Base-by-base conservation (phyloP, 2,888 invertebrate genomes). In the Erannis defoliaria region DNA sequence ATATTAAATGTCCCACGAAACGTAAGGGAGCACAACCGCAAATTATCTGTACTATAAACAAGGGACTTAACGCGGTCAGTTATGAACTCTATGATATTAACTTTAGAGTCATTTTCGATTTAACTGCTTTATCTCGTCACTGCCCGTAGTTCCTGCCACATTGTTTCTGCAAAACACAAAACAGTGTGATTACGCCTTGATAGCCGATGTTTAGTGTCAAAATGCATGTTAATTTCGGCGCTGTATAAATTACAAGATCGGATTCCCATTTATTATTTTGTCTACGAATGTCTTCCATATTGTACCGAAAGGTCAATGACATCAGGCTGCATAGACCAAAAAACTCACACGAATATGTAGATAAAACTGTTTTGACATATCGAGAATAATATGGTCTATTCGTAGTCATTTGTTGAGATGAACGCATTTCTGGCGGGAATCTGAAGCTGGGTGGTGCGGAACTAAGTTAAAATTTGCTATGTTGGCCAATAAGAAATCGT, bases 121-220 rank as follows among this genome's bases (percentile, higher is more conserved):
- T 12, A 18, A 6, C 4, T 16, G 35, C 16, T 6, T 48, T 43
- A 57, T 66, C 67, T 66, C 73, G 77, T 42, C 56, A 74, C 74
- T 67, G 68, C 80, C 80, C 91, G 84, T 87, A 82, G 84, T 88
- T 91, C 91, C 91, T 89, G 89, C 77, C 71, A 70, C 71, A 87
- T 91, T 91, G 90, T 91, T 85, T 89, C 80, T 81, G 73, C 72
- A n/a, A n/a, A n/a, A n/a, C n/a, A 83, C 79, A 83, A 82, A 82
- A 81, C 74, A 72, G 70, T 68, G 73, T 75, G 86, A 87, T 86
- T 79, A 76, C 79, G 77, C 66, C 64, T 55, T 67, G 87, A 87
- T 88, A 84, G 78, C 70, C 66, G 72, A 64, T 68, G 74, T 77
- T 72, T 75, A 69, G 68, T 78, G 66, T 76, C 65, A 74, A 68